A percentile compares a stretch with the other conserved stretches of the same genome.
Conservation (phyloP, 2,888 invertebrate genomes). For the Dynastes maya region DNA sequence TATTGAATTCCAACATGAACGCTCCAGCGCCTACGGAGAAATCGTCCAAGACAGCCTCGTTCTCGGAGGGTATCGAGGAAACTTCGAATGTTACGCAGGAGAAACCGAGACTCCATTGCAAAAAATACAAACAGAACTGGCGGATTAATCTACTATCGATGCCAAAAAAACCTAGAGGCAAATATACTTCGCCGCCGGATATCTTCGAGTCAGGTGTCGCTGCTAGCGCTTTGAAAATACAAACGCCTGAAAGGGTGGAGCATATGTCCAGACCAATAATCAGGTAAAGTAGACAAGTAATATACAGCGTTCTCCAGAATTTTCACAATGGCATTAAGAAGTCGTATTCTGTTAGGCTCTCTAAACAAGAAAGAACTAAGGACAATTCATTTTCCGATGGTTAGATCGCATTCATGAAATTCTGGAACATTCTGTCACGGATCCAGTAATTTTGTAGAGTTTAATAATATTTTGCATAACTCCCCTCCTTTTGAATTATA, state of each 20-base stretch:
- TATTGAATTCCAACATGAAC: conserved; percentile 26
- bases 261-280: conserved; percentile 52
- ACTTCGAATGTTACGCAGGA: neutral
- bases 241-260: conserved; percentile 47
- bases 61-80: neutral
- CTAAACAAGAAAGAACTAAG: too few species aligned
- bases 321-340: too few species aligned
- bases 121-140: conserved; percentile 57
- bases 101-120: neutral
- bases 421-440: too few species aligned
- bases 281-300: conserved; percentile 48
- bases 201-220: conserved; percentile 47
- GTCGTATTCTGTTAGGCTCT: too few species aligned
- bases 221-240: conserved; percentile 48
- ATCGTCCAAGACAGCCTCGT: conserved; percentile 17
- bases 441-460: too few species aligned
- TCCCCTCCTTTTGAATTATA: too few species aligned
- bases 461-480: too few species aligned
- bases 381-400: too few species aligned
- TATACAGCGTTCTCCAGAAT: too few species aligned
- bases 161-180: conserved; percentile 51
- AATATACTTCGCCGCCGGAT: conserved; percentile 46
- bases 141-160: conserved; percentile 56
- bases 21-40: neutral
- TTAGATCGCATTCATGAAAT: too few species aligned